Conservation (phyloP, 2,888 invertebrate species). For the Lithophane leautieri region DNA sequence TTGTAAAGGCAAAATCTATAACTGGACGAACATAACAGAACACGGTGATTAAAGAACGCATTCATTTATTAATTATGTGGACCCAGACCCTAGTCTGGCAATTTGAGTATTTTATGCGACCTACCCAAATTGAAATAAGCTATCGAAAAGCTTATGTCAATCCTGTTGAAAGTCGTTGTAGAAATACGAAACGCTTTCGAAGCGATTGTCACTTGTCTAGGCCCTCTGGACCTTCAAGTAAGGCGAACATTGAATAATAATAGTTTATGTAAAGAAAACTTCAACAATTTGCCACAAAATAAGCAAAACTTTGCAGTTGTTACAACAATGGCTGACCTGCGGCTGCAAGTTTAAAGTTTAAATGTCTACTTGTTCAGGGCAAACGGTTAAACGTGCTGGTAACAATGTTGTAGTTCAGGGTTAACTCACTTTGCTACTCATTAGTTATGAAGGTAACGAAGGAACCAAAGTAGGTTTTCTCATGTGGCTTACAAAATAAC, state of each 20-base stretch:
- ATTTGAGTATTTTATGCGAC: too few relatives aligned
- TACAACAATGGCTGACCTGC: conserved; percentile 50
- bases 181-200: too few relatives aligned
- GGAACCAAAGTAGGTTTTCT: background rate
- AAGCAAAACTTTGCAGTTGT: conserved; percentile 30
- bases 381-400: conserved; percentile 29
- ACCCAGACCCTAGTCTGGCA: too few relatives aligned
- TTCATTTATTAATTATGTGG: background rate
- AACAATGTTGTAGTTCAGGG: conserved; percentile 42
- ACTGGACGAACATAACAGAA: background rate
- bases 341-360: conserved; percentile 34
- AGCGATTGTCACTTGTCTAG: too few relatives aligned
- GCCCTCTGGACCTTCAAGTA: conserved; percentile 3
- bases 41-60: background rate
- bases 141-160: too few relatives aligned
- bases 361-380: conserved; percentile 41
- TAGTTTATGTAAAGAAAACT: conserved; percentile 18
- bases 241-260: conserved; percentile 19
- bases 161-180: too few relatives aligned
- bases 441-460: conserved; percentile 27
- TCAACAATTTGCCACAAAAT: conserved; percentile 9
- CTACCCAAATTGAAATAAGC: too few relatives aligned
- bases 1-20: background rate
- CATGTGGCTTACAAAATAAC: conserved; percentile 2
- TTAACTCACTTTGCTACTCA: conserved; percentile 11